Conservation (phyloP, 2,797 vertebrate species). For the Simalia tracyae region DNA sequence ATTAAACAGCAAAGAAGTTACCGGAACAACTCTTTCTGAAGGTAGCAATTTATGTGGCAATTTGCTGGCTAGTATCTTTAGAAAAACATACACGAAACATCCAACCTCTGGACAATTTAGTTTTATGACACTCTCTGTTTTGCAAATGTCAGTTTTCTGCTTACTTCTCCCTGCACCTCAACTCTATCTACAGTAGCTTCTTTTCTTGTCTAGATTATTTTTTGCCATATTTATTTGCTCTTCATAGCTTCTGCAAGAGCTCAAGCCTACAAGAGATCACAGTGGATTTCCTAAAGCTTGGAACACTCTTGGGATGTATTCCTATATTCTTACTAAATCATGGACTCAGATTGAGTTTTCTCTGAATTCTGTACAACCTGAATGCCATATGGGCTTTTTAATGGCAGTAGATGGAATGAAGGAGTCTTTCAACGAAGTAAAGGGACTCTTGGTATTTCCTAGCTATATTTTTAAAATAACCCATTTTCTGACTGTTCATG, state of each 20-base stretch:
- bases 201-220: background rate
- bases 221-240: background rate
- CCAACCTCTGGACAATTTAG: conserved; percentile 29
- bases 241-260: background rate
- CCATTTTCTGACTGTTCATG: background rate
- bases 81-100: conserved; percentile 55
- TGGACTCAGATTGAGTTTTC: background rate
- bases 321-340: background rate
- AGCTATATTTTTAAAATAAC: background rate
- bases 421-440: background rate
- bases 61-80: conserved; percentile 56
- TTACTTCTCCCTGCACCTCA: background rate
- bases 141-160: background rate
- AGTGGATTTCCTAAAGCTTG: background rate
- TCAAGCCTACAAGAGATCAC: background rate
- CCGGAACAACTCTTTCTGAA: conserved; percentile 58
- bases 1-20: conserved; percentile 56
- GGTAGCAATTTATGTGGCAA: conserved; percentile 66
- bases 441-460: background rate
- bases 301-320: background rate
- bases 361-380: background rate
- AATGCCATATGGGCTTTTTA: background rate
- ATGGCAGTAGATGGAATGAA: background rate
- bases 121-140: background rate
- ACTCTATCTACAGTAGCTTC: background rate